Base-by-base conservation (phyloP, 2,113 vertebrate species). In the Athene noctua region DNA sequence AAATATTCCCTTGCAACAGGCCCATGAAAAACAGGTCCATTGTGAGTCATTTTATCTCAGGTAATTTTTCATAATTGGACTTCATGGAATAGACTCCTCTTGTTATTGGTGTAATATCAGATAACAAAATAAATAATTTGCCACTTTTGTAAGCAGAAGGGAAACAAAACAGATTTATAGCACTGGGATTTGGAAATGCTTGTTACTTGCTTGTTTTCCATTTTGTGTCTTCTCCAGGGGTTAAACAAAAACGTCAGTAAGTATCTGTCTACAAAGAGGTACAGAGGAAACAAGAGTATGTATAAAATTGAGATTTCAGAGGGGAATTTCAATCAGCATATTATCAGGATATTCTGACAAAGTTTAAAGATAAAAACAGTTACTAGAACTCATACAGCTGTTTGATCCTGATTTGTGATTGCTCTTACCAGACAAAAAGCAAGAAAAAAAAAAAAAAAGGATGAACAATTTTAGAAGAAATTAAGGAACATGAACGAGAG, bases 41-140 rank as follows among this genome's bases (percentile, higher is more conserved):
- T 82, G 91, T 92, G 89, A 95, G 89, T 94, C 94, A 95, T 93
- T 96, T 94, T 92, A 83, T 92, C 65, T 89, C 78, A 71, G 68
- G 40, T 88, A 95, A 92, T 94, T 97, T 92, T 96, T 97, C 90
- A 94, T 96, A 97, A 97, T 96, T 97, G 95, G 85, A 85, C 81
- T 94, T 80, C 68, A 90, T 52, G 72, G 88, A 94, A 90, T 92
- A 93, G 72, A 46, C 26, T 94, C 32, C 52, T 87, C 87, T 95
- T 94, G 70, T 94, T 96, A 94, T 71, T 96, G 86, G 91, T 89
- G 61, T 67, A 66, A 93, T 95, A 95, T 68, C 46, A 78, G 73
- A 94, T 92, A 97, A 96, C 94, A 95, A 94, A 97, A 96, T 93
- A 97, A 95, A 96, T 94, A 96, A 97, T 86, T 93, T 96, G 74